A percentile compares a stretch with the other conserved stretches of the same genome.
Conservation (phyloP, 2,113 vertebrate genomes). For the Oncorhynchus nerka region DNA sequence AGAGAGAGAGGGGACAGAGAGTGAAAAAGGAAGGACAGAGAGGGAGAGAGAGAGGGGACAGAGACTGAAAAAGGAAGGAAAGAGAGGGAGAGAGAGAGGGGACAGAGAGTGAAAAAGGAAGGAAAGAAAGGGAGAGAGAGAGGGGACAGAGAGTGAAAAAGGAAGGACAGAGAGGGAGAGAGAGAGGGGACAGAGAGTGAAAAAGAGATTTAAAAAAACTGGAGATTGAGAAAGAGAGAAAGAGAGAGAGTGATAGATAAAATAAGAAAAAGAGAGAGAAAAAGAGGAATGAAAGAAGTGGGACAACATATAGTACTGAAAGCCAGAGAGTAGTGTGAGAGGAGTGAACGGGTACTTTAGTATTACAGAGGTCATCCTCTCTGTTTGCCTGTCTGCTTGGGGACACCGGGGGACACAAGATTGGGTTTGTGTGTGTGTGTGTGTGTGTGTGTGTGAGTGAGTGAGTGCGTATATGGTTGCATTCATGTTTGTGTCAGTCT, state of each 20-base stretch:
- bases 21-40: too few relatives aligned
- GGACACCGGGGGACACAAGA: constrained; percentile 17
- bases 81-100: too few relatives aligned
- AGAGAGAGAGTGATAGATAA: neutral
- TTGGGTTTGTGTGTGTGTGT: constrained; percentile 22
- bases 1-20: too few relatives aligned
- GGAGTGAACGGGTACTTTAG: constrained; percentile 14
- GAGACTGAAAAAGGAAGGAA: too few relatives aligned
- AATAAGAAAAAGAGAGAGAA: neutral
- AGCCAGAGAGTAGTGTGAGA: neutral
- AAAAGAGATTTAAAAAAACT: neutral
- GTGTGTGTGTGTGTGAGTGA: neutral
- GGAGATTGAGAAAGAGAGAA: neutral
- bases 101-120: too few relatives aligned
- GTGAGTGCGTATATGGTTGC: neutral
- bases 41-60: too few relatives aligned
- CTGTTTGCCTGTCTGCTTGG: constrained; percentile 41
- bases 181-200: constrained; percentile 1
- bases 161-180: constrained; percentile 10
- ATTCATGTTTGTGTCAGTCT: neutral
- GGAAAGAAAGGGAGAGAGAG: too few relatives aligned
- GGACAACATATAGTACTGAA: too few relatives aligned
- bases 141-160: too few relatives aligned
- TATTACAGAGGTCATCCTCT: constrained; percentile 43
- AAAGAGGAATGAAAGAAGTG: neutral